These are phyloP conservation scores for Plectrocnemia conspersa DNA, from an alignment of 1,140 invertebrate genomes.

Conservation along the genomic window DNA sequence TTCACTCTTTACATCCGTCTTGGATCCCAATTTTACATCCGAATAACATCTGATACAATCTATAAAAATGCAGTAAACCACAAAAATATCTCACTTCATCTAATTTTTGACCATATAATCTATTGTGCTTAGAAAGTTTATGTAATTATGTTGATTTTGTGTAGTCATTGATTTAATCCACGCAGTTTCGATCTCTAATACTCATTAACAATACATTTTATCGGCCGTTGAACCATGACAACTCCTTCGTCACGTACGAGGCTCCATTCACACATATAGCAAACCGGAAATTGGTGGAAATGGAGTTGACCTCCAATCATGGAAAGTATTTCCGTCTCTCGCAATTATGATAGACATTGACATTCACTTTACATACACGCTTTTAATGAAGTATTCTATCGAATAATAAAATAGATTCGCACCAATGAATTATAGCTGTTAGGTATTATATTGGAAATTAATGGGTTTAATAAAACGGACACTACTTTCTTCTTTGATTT, in stretches of 20 bases:
- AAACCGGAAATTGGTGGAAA: slow-evolving; percentile 8
- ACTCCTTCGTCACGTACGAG: background rate
- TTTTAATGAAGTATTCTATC: too few relatives aligned
- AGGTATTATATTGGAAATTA: too few relatives aligned
- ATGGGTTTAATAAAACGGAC: too few relatives aligned
- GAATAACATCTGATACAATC: background rate
- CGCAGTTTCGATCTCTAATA: background rate
- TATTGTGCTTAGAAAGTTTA: background rate
- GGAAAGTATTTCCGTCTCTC: slow-evolving; percentile 4
- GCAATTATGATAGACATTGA: slow-evolving; percentile 1
- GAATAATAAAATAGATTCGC: too few relatives aligned
- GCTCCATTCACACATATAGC: background rate
- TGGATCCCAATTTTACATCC: background rate
- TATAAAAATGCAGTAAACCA: too few relatives aligned
- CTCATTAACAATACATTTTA: background rate
- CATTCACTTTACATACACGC: background rate
- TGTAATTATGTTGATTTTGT: background rate
- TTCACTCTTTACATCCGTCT: background rate
- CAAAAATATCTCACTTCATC: too few relatives aligned
- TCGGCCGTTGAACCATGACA: too few relatives aligned
- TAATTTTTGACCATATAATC: background rate
- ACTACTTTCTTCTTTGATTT: too few relatives aligned
- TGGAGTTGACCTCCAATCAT: slow-evolving; percentile 7
- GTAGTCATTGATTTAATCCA: background rate
- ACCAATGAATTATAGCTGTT: too few relatives aligned